Conservation (phyloP, 2,113 vertebrate genomes). For the Oenanthe oenanthe region DNA sequence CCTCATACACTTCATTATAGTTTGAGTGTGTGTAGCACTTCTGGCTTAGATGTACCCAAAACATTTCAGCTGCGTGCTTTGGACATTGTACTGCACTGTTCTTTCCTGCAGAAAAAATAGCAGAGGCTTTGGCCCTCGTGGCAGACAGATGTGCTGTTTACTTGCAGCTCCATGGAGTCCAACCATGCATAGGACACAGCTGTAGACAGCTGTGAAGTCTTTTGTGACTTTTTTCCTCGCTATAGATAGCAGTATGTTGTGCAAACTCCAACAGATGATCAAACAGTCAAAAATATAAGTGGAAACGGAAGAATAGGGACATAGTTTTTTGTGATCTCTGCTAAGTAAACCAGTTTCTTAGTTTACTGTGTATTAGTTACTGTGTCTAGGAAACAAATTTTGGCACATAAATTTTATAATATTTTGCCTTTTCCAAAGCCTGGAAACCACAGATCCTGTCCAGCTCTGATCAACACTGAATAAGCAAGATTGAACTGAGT, state of each 20-base stretch:
- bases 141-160: slow-evolving; percentile 19
- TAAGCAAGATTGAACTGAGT: neutral
- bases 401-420: neutral
- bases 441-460: neutral
- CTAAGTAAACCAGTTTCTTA: neutral
- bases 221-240: neutral
- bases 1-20: neutral
- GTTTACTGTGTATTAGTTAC: neutral
- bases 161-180: neutral
- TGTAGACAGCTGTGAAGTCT: neutral
- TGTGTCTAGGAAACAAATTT: neutral
- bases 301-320: neutral
- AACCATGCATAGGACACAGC: neutral
- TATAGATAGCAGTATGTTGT: neutral
- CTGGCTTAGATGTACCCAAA: neutral
- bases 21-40: neutral
- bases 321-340: neutral
- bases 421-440: neutral
- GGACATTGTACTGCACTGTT: neutral
- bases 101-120: neutral
- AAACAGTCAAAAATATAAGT: neutral
- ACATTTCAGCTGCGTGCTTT: neutral
- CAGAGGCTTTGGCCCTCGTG: neutral
- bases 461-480: neutral
- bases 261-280: neutral